Evolutionary conservation across 2,797 vertebrate genomes (phyloP).

Genomic region (Gouania willdenowi): DNA sequence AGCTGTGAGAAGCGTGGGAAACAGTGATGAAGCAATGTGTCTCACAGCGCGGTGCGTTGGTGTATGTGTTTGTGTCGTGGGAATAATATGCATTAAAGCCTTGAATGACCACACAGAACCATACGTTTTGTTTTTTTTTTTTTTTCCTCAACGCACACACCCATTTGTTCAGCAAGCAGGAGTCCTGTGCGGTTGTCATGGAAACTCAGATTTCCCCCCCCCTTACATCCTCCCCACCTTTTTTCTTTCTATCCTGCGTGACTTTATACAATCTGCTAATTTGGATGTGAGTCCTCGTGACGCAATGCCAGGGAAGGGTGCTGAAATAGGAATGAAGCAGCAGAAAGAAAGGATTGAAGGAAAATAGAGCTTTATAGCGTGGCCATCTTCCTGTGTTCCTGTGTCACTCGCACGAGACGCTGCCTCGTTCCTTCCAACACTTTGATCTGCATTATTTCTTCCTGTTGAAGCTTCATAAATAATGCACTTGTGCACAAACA

Average conservation of each 20-base stretch:
- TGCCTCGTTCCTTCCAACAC: slow-evolving; percentile 44
- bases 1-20: slow-evolving; percentile 25
- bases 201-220: slow-evolving; percentile 51
- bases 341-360: neutral
- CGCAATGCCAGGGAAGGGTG: slow-evolving; percentile 21
- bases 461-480: slow-evolving; percentile 57
- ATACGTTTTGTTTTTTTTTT: neutral
- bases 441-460: slow-evolving; percentile 64
- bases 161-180: slow-evolving; percentile 39
- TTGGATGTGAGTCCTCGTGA: slow-evolving; percentile 53
- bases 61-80: slow-evolving; percentile 6
- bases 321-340: slow-evolving; percentile 25
- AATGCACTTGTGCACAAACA: slow-evolving; percentile 45
- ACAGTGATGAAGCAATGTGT: slow-evolving; percentile 32
- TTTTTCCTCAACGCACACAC: neutral
- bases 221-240: slow-evolving; percentile 13
- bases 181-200: slow-evolving; percentile 69
- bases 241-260: slow-evolving; percentile 48
- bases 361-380: neutral
- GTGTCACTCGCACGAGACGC: slow-evolving; percentile 10
- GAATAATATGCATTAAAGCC: slow-evolving; percentile 10
- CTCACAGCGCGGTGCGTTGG: slow-evolving; percentile 14
- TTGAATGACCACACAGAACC: slow-evolving; percentile 11
- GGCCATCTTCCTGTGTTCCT: neutral
- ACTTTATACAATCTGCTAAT: slow-evolving; percentile 68